A percentile compares a stretch with the other conserved stretches of the same genome.
Conservation (phyloP, 2,113 vertebrate genomes). For the Elachura formosa region DNA sequence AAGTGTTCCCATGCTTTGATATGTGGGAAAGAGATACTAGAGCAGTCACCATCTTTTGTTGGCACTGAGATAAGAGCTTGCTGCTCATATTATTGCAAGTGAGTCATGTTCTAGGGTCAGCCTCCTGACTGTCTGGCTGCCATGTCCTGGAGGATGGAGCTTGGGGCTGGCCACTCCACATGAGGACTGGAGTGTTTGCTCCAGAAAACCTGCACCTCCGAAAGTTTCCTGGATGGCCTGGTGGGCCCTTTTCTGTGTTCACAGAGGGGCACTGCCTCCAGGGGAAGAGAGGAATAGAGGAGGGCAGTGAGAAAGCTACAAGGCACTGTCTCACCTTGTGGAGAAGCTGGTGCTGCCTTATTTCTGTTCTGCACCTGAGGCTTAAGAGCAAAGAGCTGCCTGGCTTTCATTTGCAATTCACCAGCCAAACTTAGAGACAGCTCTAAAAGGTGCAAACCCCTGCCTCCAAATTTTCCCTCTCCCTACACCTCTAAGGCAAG, state of each 20-base stretch:
- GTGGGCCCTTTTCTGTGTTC: not conserved
- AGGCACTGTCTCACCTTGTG: not conserved
- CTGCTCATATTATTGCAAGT: not conserved
- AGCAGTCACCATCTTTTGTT: not conserved
- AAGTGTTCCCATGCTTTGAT: slow-evolving; percentile 24
- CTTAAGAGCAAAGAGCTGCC: not conserved
- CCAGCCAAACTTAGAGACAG: not conserved
- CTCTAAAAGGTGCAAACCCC: not conserved
- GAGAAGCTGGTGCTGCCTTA: not conserved
- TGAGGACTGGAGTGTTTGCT: not conserved
- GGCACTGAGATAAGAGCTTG: not conserved
- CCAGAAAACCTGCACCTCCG: not conserved
- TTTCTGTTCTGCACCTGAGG: not conserved
- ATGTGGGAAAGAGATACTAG: slow-evolving; percentile 1
- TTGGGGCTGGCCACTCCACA: not conserved
- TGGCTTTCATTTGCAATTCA: not conserved
- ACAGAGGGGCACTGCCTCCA: rapidly evolving
- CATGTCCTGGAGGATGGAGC: not conserved
- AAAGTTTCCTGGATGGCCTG: not conserved
- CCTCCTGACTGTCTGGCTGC: not conserved
- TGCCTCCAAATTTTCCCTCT: not conserved
- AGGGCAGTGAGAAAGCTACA: not conserved
- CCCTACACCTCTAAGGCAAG: not conserved
- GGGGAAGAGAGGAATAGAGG: not conserved
- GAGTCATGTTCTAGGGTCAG: not conserved